These are phyloP conservation scores for Philopotamus ludificatus DNA, from an alignment of 1,140 invertebrate genomes.

Conservation along the genomic window DNA sequence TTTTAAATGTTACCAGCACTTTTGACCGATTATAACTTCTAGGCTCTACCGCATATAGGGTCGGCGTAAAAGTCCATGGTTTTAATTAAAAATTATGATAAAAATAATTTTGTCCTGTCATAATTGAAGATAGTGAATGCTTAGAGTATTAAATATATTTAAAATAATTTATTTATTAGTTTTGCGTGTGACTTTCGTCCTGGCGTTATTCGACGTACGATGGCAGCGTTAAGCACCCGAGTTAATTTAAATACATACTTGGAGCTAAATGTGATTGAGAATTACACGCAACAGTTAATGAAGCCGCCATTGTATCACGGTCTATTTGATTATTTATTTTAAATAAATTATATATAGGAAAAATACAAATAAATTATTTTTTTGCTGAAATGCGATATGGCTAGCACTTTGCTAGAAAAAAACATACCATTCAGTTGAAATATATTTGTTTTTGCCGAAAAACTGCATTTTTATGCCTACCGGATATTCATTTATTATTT, in stretches of 20 bases:
- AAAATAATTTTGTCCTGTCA: too few species aligned
- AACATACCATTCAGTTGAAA: too few species aligned
- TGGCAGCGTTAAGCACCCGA: neutral
- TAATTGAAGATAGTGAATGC: too few species aligned
- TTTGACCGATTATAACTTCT: neutral
- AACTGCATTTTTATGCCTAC: too few species aligned
- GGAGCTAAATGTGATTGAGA: constrained; percentile 18
- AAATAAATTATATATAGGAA: neutral
- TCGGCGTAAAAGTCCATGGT: neutral
- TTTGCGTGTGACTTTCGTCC: neutral
- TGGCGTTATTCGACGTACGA: neutral
- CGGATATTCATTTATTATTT: too few species aligned
- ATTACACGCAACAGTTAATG: constrained; percentile 25
- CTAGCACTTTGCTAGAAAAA: too few species aligned
- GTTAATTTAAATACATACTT: constrained; percentile 18
- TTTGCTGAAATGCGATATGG: too few species aligned
- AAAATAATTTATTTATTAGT: too few species aligned
- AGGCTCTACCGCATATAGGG: neutral
- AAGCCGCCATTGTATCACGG: constrained; percentile 16
- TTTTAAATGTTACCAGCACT: neutral
- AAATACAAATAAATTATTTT: too few species aligned
- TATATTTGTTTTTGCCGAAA: too few species aligned
- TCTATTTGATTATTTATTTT: constrained; percentile 17
- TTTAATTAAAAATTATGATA: neutral
- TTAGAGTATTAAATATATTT: too few species aligned